A percentile compares a stretch with the other conserved stretches of the same genome.
Evolutionary conservation across 2,113 vertebrate species (phyloP).

Genomic region (Microcebus griseorufus): DNA sequence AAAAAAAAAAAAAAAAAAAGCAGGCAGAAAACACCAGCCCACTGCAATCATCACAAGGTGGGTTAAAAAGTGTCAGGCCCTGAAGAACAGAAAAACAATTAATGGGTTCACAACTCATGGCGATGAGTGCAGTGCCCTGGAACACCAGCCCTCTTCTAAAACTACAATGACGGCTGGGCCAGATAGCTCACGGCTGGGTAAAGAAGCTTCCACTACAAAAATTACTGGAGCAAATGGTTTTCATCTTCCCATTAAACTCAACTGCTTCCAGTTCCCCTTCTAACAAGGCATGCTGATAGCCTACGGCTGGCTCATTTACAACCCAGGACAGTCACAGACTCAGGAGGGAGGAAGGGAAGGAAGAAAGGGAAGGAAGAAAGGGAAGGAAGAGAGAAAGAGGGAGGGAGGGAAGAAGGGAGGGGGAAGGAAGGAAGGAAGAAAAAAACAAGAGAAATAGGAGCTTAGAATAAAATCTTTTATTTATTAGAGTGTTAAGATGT

Average conservation of each 20-base stretch:
- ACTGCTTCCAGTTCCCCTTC: not conserved
- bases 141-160: not conserved
- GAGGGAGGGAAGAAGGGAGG: no score
- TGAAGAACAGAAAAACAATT: not conserved
- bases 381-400: no score
- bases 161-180: not conserved
- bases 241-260: not conserved
- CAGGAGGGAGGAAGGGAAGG: not conserved
- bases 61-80: not conserved
- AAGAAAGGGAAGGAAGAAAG: not conserved
- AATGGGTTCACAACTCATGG: not conserved
- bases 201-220: not conserved
- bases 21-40: not conserved
- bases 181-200: not conserved
- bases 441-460: not conserved
- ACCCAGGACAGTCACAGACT: not conserved
- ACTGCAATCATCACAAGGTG: not conserved
- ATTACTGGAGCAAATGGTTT: not conserved
- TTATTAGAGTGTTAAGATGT: not conserved
- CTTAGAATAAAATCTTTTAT: constrained; percentile 26
- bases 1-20: not conserved
- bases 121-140: not conserved
- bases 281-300: not conserved
- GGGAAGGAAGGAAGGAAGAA: not conserved
- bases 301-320: not conserved